phyloP scores from a whole-genome alignment of 1,140 invertebrate genomes.

The Anadara kagoshimensis region DNA sequence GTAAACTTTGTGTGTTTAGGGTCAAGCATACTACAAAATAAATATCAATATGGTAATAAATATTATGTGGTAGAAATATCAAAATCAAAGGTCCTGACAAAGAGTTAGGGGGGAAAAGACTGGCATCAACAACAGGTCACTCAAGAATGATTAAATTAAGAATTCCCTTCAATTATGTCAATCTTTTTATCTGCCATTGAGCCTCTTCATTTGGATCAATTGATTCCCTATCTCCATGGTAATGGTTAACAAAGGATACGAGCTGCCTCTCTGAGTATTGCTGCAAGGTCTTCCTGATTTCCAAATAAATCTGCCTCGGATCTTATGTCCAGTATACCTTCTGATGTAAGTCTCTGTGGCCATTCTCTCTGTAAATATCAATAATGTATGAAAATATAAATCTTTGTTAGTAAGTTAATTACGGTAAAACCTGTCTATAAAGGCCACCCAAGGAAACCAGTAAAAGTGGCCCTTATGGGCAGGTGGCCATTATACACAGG shows the following conservation, averaged over 20 bases:
- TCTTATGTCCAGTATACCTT: conserved; percentile 52
- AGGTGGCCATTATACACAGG: no score
- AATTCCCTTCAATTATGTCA: neutral
- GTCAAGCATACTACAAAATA: neutral
- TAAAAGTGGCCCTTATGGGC: no score
- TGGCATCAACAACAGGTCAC: neutral
- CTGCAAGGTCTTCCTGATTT: conserved; percentile 54
- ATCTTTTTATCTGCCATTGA: no score
- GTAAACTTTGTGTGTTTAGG: neutral
- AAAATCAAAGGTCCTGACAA: no score
- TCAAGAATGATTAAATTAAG: neutral
- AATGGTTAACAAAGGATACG: conserved; percentile 53
- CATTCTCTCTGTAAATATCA: conserved; percentile 50
- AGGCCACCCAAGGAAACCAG: no score
- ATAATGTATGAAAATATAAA: neutral
- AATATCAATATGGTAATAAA: no score
- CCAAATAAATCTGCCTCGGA: conserved; percentile 49
- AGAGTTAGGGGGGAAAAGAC: no score
- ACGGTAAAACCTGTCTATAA: no score
- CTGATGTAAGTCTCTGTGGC: conserved; percentile 54
- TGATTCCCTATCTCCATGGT: no score
- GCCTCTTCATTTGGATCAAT: no score
- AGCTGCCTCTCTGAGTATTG: conserved; percentile 54
- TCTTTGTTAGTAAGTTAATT: no score
- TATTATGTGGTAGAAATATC: no score